phyloP scores from a whole-genome alignment of 2,888 invertebrate species.

The Aleiodes leptofemur region DNA sequence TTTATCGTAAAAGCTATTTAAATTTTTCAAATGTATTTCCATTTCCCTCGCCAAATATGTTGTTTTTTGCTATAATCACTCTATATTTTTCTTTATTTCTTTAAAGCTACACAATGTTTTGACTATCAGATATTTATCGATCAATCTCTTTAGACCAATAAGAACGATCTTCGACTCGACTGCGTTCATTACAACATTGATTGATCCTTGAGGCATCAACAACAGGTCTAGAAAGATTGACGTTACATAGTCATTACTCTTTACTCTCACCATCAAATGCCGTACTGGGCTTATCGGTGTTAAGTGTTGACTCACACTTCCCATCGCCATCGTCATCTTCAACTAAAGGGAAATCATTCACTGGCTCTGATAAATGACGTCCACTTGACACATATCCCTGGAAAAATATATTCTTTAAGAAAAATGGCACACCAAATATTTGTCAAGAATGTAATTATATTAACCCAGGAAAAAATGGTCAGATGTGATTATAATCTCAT shows the following conservation, averaged over 20 bases:
- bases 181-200: not conserved
- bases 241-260: constrained; percentile 32
- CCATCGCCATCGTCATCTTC: constrained; percentile 76
- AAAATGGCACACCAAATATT: not conserved
- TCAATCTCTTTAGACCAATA: constrained; percentile 7
- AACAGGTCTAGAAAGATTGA: not conserved
- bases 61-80: constrained; percentile 10
- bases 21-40: constrained; percentile 33
- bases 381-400: constrained; percentile 70
- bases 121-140: not conserved
- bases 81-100: not conserved
- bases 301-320: constrained; percentile 62
- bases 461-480: not conserved
- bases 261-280: constrained; percentile 56
- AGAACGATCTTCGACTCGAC: too few species aligned
- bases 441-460: not conserved
- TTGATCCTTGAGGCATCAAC: not conserved
- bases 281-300: constrained; percentile 62
- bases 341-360: constrained; percentile 77
- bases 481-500: too few species aligned
- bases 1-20: constrained; percentile 53
- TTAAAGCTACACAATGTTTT: constrained; percentile 16
- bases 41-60: not conserved
- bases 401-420: constrained; percentile 4
- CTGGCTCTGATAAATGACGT: constrained; percentile 64